A percentile compares a stretch with the other conserved stretches of the same genome.
Conservation (phyloP, 1,140 invertebrate genomes). For the Holotrichia oblita region DNA sequence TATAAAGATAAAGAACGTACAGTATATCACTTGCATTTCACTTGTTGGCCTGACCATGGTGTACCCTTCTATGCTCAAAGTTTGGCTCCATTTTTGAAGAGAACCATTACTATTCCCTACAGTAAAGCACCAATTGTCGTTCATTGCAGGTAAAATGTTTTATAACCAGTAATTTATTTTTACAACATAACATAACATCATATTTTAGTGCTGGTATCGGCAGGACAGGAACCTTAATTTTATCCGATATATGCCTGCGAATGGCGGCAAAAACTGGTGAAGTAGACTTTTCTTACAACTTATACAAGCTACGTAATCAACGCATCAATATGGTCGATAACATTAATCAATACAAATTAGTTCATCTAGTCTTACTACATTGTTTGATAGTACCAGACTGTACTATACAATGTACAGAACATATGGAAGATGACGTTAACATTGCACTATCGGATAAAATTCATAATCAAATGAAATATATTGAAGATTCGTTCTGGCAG, state of each 20-base stretch:
- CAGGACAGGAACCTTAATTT: constrained; percentile 84
- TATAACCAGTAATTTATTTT: neutral
- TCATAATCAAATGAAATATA: constrained; percentile 49
- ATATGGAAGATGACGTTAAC: constrained; percentile 45
- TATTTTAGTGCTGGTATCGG: constrained; percentile 80
- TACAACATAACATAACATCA: neutral
- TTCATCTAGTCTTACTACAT: constrained; percentile 56
- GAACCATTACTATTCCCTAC: constrained; percentile 63
- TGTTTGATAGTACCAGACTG: constrained; percentile 51
- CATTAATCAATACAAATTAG: constrained; percentile 57
- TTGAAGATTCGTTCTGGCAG: constrained; percentile 50
- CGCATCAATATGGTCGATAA: constrained; percentile 83
- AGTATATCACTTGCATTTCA: constrained; percentile 62
- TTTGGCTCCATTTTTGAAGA: constrained; percentile 68
- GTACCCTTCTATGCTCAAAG: constrained; percentile 67
- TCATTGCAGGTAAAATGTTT: constrained; percentile 65
- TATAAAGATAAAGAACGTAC: constrained; percentile 46
- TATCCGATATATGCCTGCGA: constrained; percentile 81
- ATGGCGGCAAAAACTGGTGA: constrained; percentile 69
- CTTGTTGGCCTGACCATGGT: constrained; percentile 73
- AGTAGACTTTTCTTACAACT: constrained; percentile 85
- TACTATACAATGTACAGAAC: constrained; percentile 49
- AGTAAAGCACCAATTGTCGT: constrained; percentile 65
- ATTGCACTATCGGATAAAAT: constrained; percentile 42
- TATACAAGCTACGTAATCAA: constrained; percentile 81